Evolutionary conservation across 1,140 invertebrate genomes (phyloP).

Genomic region (Caenorhabditis tropicalis): DNA sequence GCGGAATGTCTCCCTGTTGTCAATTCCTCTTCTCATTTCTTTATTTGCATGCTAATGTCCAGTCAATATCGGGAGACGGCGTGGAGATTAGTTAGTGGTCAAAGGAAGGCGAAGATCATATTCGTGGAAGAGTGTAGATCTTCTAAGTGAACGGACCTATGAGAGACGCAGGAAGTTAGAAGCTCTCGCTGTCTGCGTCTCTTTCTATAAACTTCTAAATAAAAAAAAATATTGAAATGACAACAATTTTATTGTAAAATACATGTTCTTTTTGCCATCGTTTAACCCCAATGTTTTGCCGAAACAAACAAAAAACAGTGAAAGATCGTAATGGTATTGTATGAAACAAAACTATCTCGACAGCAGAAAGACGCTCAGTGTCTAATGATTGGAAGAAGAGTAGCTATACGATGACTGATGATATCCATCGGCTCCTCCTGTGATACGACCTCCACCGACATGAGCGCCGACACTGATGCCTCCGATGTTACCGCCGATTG

Average conservation of each 20-base stretch:
- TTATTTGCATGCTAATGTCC: neutral
- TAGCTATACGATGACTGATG: neutral
- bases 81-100: neutral
- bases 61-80: neutral
- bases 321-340: slow-evolving; percentile 28
- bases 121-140: neutral
- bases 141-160: neutral
- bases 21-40: neutral
- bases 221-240: no score
- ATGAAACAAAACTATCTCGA: slow-evolving; percentile 31
- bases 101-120: neutral
- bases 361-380: neutral
- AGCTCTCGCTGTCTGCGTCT: no score
- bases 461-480: neutral
- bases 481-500: neutral
- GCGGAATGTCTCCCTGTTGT: neutral
- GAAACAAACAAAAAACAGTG: neutral
- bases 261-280: neutral
- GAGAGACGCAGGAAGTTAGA: no score
- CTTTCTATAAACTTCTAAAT: no score
- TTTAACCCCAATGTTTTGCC: neutral
- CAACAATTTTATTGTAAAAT: no score
- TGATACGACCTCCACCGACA: neutral
- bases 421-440: neutral
- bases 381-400: slow-evolving; percentile 7